Evolutionary conservation across 2,797 vertebrate species (phyloP), one percentile per base, ranked within the genome.

Genomic region (Fratercula arctica): DNA sequence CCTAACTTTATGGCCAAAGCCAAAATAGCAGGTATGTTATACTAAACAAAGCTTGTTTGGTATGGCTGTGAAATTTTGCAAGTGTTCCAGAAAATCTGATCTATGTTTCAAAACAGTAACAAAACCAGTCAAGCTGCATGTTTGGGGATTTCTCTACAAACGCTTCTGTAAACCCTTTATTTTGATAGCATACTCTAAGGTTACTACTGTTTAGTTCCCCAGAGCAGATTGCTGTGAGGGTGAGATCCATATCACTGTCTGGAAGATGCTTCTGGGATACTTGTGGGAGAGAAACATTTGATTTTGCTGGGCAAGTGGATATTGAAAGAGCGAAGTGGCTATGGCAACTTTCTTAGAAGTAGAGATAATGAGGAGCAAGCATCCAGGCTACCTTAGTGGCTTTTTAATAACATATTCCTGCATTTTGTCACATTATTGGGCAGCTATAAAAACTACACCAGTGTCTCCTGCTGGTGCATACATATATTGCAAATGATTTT

Each of bases 391-490:
- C 26, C 87, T 63, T 20, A 26, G 23, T 76, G 61, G 31, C 28
- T 78, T 88, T 90, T 72, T 15, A 83, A 43, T 68, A 59, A 66
- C 9, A 1, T 13, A 53, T 87, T 93, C 46, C 31, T 67, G 75
- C 51, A 0, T 3, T 16, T 66, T 63, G 37, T 92, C 57, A 6
- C 28, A 7, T 61, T 72, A 11, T 64, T 29, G 48, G 53, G 59
- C 68, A 84, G 69, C 76, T 28, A 9, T 77, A 63, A 85, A 60
- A 97, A 67, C 29, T 43, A 87, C 87, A 96, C 87, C 79, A 96
- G 92, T 96, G 96, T 88, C 96, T 96, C 96, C 96, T 97, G 87
- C 92, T 90, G 96, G 97, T 81, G 63, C 56, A 35, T 15, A 25
- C 11, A 4, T 17, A 43, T 9, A 95, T 63, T 96, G 92, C 93